A percentile compares a stretch with the other conserved stretches of the same genome.
Conservation (phyloP, 2,113 vertebrate species). For the Apodemus speciosus region DNA sequence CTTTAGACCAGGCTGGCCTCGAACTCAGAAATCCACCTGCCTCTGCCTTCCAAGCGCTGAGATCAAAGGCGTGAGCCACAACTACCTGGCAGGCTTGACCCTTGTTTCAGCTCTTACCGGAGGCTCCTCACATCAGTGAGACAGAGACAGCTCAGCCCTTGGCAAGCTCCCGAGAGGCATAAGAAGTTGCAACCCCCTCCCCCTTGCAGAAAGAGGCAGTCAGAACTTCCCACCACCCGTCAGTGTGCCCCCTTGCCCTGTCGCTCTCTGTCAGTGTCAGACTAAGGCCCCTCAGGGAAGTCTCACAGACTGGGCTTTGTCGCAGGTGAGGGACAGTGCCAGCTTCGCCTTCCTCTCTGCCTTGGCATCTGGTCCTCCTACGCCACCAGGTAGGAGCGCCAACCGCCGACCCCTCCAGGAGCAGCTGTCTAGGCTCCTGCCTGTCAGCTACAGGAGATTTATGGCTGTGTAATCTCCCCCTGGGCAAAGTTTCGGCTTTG, state of each 20-base stretch:
- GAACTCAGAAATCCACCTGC: no score
- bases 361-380: background rate
- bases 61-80: no score
- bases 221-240: constrained; percentile 14
- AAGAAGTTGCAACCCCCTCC: constrained; percentile 5
- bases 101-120: background rate
- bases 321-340: background rate
- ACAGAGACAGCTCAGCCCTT: background rate
- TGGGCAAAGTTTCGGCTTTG: constrained; percentile 39
- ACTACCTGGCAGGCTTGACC: no score
- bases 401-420: background rate
- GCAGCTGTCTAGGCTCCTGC: background rate
- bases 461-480: background rate
- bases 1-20: no score
- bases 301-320: background rate
- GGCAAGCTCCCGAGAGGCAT: background rate
- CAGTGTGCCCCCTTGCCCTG: background rate
- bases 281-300: background rate
- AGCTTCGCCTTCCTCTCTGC: background rate
- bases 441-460: background rate
- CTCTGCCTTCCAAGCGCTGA: no score
- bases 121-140: background rate
- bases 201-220: background rate
- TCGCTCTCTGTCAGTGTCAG: background rate
- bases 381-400: background rate